phyloP scores from a whole-genome alignment of 2,888 invertebrate species.

The Spodoptera littoralis region DNA sequence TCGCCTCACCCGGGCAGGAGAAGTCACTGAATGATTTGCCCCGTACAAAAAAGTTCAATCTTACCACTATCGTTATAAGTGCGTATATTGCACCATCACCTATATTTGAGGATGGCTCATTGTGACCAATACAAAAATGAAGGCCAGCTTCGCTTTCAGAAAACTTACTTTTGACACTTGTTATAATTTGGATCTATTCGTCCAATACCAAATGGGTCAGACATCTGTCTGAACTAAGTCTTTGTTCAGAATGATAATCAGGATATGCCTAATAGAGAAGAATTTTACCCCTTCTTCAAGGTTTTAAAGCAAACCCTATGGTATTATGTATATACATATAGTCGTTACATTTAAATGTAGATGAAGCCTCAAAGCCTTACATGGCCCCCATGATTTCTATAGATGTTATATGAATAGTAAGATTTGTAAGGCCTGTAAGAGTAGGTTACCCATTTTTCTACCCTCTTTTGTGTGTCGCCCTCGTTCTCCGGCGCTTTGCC shows the following conservation, averaged over 20 bases:
- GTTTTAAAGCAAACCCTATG: no score
- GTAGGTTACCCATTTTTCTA: conserved; percentile 64
- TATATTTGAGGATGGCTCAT: conserved; percentile 59
- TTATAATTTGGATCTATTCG: no score
- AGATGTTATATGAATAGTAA: conserved; percentile 46
- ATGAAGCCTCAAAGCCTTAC: conserved; percentile 15
- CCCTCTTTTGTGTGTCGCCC: conserved; percentile 61
- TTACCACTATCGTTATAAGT: no score
- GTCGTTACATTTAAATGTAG: conserved; percentile 3
- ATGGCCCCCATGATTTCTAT: conserved; percentile 48
- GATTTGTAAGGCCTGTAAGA: conserved; percentile 53
- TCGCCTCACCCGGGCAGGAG: no score
- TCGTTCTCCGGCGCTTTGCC: conserved; percentile 61
- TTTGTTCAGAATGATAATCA: no score
- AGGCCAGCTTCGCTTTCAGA: conserved; percentile 40
- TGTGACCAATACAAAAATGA: conserved; percentile 58
- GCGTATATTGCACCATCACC: conserved; percentile 27
- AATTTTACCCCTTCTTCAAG: no score
- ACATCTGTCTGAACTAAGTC: no score
- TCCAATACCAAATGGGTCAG: no score
- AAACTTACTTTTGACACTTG: conserved; percentile 34
- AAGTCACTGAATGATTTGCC: no score
- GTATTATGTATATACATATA: no score
- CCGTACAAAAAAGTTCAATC: no score
- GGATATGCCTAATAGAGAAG: no score